Evolutionary conservation across 2,113 vertebrate species (phyloP).

Genomic region (Sarotherodon lohbergeri): DNA sequence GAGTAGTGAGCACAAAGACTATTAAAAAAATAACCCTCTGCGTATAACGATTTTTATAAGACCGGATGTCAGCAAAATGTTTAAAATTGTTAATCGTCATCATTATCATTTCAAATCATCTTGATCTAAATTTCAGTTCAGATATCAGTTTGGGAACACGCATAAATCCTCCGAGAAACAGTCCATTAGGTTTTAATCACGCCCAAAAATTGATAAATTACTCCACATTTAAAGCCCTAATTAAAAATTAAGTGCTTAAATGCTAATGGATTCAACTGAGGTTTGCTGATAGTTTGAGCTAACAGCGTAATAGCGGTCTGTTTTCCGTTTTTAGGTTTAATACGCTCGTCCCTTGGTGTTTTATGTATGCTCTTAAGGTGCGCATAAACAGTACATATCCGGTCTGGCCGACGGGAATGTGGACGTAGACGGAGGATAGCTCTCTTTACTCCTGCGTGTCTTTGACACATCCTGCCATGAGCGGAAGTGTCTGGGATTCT

Average conservation of each 20-base stretch:
- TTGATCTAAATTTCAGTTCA: neutral
- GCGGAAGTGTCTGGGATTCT: conserved; percentile 59
- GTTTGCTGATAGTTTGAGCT: neutral
- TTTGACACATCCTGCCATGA: conserved; percentile 45
- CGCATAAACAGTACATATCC: neutral
- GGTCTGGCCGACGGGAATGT: neutral
- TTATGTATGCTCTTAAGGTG: neutral
- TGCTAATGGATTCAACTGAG: neutral
- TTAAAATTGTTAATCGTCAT: neutral
- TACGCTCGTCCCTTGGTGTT: neutral
- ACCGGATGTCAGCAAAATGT: neutral
- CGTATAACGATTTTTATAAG: neutral
- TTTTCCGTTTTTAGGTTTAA: neutral
- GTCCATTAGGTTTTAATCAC: neutral
- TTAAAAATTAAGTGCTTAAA: neutral
- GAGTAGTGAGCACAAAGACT: neutral
- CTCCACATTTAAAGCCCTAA: neutral
- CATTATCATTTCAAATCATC: neutral
- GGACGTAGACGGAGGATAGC: neutral
- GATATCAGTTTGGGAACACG: neutral
- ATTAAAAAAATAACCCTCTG: fast-evolving
- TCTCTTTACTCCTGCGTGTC: conserved; percentile 32
- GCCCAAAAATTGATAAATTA: neutral
- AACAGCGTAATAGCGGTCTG: neutral
- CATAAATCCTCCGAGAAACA: neutral